These are phyloP conservation scores for Oriolus oriolus DNA, from an alignment of 2,113 vertebrate species.

Conservation along the genomic window DNA sequence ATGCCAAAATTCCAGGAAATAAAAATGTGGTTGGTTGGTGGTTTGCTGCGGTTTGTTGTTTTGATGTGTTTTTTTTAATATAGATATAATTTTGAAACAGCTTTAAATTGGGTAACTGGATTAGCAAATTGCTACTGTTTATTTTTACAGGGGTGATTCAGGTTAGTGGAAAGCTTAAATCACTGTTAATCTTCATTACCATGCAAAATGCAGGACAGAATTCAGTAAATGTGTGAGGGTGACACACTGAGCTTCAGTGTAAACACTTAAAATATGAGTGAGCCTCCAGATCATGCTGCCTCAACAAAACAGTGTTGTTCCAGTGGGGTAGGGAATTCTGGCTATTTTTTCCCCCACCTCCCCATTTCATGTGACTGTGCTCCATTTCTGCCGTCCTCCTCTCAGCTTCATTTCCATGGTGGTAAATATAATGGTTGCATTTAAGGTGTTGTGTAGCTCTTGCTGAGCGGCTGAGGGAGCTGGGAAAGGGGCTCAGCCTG, in stretches of 20 bases:
- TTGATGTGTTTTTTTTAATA: neutral
- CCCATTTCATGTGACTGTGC: neutral
- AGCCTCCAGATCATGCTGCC: neutral
- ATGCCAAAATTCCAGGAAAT: neutral
- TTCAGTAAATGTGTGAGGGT: neutral
- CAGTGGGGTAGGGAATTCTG: neutral
- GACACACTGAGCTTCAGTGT: neutral
- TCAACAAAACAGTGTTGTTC: neutral
- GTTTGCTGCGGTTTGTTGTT: neutral
- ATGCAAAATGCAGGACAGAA: neutral
- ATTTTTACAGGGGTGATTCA: neutral
- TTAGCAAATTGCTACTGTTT: neutral
- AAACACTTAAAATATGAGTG: neutral
- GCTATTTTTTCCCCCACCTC: neutral
- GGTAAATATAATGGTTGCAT: neutral
- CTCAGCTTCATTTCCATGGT: neutral
- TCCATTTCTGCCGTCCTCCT: neutral
- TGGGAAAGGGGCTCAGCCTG: neutral
- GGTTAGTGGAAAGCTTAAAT: neutral
- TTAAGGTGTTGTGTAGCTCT: neutral
- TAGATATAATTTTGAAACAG: neutral
- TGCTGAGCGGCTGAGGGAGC: neutral
- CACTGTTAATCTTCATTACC: neutral
- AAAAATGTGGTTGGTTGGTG: neutral
- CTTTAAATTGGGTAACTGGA: neutral